Evolutionary conservation across 2,113 vertebrate species (phyloP), one percentile per base, ranked within the genome.

Genomic region (Mesitornis unicolor): DNA sequence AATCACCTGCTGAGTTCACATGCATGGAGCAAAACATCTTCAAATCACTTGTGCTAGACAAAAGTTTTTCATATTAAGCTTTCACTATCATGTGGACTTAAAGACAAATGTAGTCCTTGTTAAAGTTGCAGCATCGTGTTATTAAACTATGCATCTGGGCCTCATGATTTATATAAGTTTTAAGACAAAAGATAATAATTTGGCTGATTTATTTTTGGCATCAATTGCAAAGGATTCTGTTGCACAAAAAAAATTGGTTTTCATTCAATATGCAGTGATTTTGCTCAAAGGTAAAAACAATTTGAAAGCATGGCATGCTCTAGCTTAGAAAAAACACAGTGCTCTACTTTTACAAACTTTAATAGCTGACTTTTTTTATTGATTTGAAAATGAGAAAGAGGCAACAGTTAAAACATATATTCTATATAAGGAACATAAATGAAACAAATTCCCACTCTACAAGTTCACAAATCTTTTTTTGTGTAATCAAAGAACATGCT

Each of bases 31-130:
- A 98, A 99, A 99, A 99, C 99, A 99, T 99, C 99, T 99, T 99
- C 98, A 99, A 99, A 99, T 99, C 99, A 99, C 98, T 99, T 99
- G 99, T 99, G 98, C 99, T 99, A 99, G 99, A 99, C 99, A 99
- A 98, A 98, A 98, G 98, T 99, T 99, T 98, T 99, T 98, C 98
- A 98, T 99, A 99, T 99, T 99, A 99, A 97, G 97, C 98, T 98
- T 98, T 98, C 97, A 97, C 97, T 97, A 94, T 96, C 97, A 97
- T 97, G 97, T 97, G 96, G 97, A 97, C 97, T 98, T 97, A 97
- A 97, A 98, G 98, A 98, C 97, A 98, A 98, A 98, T 78, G 96
- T 91, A 97, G 93, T 98, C 97, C 98, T 98, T 97, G 70, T 98
- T 98, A 98, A 98, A 96, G 94, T 96, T 90, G 82, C 92, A 97